Conservation (phyloP, 92 coral and sea anemone genomes). For the Parazoanthus swiftii region DNA sequence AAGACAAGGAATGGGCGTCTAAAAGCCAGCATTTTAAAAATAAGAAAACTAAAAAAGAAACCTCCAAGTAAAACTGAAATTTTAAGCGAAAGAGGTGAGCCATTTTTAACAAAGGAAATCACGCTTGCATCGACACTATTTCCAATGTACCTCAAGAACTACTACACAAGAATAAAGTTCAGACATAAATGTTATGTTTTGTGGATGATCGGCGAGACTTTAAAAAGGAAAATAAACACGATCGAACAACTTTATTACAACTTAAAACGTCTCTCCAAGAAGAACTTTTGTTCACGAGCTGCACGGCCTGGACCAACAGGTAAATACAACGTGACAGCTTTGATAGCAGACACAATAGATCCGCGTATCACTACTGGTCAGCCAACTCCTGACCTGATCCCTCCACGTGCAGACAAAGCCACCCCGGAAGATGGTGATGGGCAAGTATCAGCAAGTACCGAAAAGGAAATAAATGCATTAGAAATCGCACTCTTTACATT, state of each 20-base stretch:
- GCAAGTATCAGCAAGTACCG: constrained; percentile 11
- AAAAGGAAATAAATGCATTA: constrained; percentile 54
- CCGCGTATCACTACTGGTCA: neutral
- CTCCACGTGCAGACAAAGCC: neutral
- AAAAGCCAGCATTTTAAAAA: constrained; percentile 54
- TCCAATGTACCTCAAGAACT: constrained; percentile 61
- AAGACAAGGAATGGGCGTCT: constrained; percentile 47
- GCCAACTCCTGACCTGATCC: neutral
- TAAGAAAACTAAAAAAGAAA: constrained; percentile 40
- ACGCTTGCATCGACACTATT: constrained; percentile 49
- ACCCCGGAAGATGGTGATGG: constrained; percentile 9
- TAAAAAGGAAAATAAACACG: constrained; percentile 46
- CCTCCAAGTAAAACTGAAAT: neutral
- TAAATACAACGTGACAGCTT: no score
- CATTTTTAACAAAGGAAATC: constrained; percentile 50
- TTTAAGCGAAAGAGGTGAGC: constrained; percentile 6
- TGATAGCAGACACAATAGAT: neutral
- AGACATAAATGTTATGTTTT: constrained; percentile 70
- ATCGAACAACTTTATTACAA: constrained; percentile 69
- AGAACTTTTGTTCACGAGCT: constrained; percentile 63
- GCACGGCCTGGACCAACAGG: neutral
- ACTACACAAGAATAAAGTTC: constrained; percentile 59
- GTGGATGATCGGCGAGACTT: constrained; percentile 56
- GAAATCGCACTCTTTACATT: constrained; percentile 78
- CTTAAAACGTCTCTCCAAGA: constrained; percentile 56